Percentiles rank a stretch among this genome's conserved stretches.
Conservation (phyloP, 2,888 invertebrate genomes). For the Melitaea athalia region DNA sequence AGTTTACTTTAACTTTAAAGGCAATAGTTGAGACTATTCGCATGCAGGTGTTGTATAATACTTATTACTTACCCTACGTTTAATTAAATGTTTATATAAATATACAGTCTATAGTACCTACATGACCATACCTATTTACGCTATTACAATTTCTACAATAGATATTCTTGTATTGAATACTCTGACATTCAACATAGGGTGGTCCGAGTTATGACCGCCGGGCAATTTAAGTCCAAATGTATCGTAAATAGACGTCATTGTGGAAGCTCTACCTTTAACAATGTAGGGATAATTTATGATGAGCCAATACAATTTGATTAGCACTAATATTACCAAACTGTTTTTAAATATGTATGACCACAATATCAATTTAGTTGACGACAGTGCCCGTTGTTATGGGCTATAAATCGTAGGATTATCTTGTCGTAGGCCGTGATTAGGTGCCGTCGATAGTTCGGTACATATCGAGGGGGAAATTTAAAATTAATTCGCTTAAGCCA, state of each 20-base stretch:
- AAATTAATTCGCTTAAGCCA: conserved; percentile 77
- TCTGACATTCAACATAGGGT: conserved; percentile 55
- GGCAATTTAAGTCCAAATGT: conserved; percentile 67
- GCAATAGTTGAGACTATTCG: not conserved
- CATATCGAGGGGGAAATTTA: conserved; percentile 71
- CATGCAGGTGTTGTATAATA: not conserved
- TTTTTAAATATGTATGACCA: conserved; percentile 70
- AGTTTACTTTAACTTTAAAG: not conserved
- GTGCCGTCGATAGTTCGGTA: conserved; percentile 59
- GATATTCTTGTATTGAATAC: conserved; percentile 2
- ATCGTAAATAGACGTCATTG: conserved; percentile 64
- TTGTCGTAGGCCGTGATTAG: conserved; percentile 76
- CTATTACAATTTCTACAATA: not conserved
- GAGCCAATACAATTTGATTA: conserved; percentile 79
- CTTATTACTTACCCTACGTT: not conserved
- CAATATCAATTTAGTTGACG: conserved; percentile 67
- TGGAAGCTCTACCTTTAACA: conserved; percentile 58
- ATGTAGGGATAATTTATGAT: conserved; percentile 70
- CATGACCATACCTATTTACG: no score
- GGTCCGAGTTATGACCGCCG: conserved; percentile 56
- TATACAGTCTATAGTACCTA: not conserved
- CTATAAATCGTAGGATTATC: conserved; percentile 80
- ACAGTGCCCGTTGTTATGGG: conserved; percentile 69
- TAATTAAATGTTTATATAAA: not conserved
- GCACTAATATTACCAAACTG: conserved; percentile 53